A percentile compares a stretch with the other conserved stretches of the same genome.
Conservation (phyloP, 2,888 invertebrate genomes). For the Amphipoea oculea region DNA sequence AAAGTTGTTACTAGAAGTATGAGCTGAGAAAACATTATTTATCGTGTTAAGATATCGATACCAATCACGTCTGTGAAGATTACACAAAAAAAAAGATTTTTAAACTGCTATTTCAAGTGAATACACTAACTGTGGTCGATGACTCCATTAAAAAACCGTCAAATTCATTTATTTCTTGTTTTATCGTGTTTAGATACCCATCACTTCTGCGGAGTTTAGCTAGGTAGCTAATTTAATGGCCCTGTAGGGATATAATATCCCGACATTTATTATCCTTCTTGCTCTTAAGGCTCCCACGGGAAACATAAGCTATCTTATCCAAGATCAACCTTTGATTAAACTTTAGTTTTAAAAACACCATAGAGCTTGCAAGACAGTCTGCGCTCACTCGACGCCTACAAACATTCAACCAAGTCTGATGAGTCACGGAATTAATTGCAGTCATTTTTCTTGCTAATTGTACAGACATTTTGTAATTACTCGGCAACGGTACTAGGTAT, state of each 20-base stretch:
- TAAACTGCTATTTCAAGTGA: no score
- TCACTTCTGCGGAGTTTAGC: background rate
- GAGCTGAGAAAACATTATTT: no score
- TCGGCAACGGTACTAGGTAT: conserved; percentile 57
- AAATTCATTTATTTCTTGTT: background rate
- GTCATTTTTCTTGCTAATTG: conserved; percentile 79
- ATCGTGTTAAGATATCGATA: no score
- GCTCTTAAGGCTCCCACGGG: background rate
- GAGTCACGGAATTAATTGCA: conserved; percentile 74
- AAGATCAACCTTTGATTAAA: background rate
- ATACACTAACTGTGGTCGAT: no score
- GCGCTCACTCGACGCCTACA: conserved; percentile 30
- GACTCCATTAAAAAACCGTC: background rate
- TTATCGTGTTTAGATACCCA: background rate
- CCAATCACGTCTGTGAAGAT: no score
- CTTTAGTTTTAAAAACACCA: background rate
- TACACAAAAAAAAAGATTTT: no score
- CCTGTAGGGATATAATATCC: background rate
- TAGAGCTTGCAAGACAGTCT: conserved; percentile 21
- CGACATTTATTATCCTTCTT: background rate
- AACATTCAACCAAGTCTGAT: conserved; percentile 68
- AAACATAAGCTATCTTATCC: background rate
- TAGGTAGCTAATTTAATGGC: background rate
- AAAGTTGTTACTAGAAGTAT: no score
- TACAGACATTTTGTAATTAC: conserved; percentile 71